Conservation (phyloP, 2,113 vertebrate species). For the Psammodynastes pulverulentus region DNA sequence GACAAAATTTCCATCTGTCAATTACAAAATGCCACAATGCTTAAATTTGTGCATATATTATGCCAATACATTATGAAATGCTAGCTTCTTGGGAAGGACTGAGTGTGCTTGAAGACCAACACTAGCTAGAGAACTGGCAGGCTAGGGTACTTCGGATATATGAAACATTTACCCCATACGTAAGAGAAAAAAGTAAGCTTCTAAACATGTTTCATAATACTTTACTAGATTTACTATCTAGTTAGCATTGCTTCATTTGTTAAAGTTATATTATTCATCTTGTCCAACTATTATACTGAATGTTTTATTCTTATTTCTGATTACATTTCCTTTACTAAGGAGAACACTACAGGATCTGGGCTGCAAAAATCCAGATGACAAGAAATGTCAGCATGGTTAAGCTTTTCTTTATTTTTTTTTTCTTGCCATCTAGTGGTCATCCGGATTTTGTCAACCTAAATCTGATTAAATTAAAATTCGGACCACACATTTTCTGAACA, state of each 20-base stretch:
- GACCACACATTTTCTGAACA: no score
- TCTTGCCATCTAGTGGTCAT: background rate
- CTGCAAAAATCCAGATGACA: background rate
- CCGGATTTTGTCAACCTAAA: background rate
- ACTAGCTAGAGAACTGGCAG: background rate
- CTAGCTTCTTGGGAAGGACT: no score
- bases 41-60: no score
- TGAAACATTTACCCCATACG: background rate
- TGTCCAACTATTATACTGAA: background rate
- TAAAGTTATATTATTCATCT: background rate
- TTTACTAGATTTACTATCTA: background rate
- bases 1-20: no score
- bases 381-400: background rate
- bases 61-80: no score
- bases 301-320: background rate
- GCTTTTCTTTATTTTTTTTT: background rate
- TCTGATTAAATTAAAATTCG: no score
- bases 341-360: background rate
- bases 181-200: background rate
- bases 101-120: no score
- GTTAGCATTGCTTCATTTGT: background rate
- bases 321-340: background rate
- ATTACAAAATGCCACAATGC: no score
- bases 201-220: background rate
- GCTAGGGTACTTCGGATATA: background rate